These are phyloP conservation scores for Cathartes aura DNA, from an alignment of 2,113 vertebrate species.

Conservation along the genomic window DNA sequence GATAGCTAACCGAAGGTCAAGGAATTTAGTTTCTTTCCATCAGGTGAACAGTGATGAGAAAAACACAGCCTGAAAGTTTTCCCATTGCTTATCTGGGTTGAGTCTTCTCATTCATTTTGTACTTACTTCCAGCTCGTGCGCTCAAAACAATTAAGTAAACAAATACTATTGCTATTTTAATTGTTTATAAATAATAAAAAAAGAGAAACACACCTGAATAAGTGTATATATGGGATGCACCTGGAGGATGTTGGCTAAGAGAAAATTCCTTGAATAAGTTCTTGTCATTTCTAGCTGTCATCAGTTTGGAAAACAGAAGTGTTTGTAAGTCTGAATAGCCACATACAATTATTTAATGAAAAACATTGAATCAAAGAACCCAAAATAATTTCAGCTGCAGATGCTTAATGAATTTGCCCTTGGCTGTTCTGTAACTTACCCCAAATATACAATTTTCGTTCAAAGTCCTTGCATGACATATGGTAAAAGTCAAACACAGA, in stretches of 20 bases:
- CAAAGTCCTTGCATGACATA: background rate
- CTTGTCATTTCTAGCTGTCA: background rate
- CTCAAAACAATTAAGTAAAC: background rate
- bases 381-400: slow-evolving; percentile 63
- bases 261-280: background rate
- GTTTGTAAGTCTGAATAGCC: slow-evolving; percentile 36
- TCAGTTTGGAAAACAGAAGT: slow-evolving; percentile 21
- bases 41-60: background rate
- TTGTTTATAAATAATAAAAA: background rate
- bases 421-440: slow-evolving; percentile 40
- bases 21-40: slow-evolving; percentile 63
- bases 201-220: background rate
- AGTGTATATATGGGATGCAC: background rate
- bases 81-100: background rate
- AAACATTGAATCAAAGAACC: slow-evolving; percentile 61
- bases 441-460: slow-evolving; percentile 46
- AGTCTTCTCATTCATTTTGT: background rate
- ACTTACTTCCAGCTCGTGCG: background rate
- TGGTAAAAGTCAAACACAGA: slow-evolving; percentile 32
- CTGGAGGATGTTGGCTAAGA: background rate
- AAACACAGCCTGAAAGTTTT: background rate
- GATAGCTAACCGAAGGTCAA: slow-evolving; percentile 53
- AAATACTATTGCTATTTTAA: background rate
- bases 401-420: slow-evolving; percentile 39
- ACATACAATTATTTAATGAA: slow-evolving; percentile 51